A percentile compares a stretch with the other conserved stretches of the same genome.
Conservation (phyloP, 2,797 vertebrate species). For the Gymnoscopelus braueri region DNA sequence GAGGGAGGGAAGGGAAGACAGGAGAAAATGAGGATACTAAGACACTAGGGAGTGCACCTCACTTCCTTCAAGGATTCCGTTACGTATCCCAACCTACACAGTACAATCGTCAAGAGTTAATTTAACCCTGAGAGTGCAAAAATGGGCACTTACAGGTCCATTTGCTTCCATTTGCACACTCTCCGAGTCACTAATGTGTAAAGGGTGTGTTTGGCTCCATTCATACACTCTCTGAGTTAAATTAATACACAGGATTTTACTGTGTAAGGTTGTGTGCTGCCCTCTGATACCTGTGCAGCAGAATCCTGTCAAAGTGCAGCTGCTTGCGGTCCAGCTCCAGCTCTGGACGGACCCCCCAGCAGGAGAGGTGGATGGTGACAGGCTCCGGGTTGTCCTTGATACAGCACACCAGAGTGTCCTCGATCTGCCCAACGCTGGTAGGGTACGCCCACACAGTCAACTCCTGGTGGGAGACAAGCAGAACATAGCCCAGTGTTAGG, state of each 20-base stretch:
- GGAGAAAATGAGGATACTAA: background rate
- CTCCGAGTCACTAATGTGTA: too few species aligned
- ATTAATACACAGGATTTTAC: background rate
- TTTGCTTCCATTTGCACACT: too few species aligned
- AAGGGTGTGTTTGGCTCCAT: too few species aligned
- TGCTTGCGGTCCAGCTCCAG: conserved; percentile 85
- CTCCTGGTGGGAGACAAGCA: conserved; percentile 66
- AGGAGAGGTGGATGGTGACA: conserved; percentile 80
- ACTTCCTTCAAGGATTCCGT: too few species aligned
- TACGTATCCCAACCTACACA: too few species aligned
- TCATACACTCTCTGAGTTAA: background rate
- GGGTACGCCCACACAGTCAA: conserved; percentile 90
- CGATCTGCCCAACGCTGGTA: conserved; percentile 79
- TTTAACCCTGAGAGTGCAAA: too few species aligned
- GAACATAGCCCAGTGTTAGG: background rate
- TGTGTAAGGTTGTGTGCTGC: background rate
- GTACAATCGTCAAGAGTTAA: too few species aligned
- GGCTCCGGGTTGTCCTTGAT: conserved; percentile 88
- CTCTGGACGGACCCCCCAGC: conserved; percentile 85
- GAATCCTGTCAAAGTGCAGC: conserved; percentile 84
- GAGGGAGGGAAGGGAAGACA: background rate
- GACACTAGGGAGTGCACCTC: too few species aligned
- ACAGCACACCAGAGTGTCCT: conserved; percentile 85
- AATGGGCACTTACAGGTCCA: too few species aligned
- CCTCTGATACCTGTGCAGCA: conserved; percentile 83